Conservation (phyloP, 2,113 vertebrate genomes). For the Chunga burmeisteri region DNA sequence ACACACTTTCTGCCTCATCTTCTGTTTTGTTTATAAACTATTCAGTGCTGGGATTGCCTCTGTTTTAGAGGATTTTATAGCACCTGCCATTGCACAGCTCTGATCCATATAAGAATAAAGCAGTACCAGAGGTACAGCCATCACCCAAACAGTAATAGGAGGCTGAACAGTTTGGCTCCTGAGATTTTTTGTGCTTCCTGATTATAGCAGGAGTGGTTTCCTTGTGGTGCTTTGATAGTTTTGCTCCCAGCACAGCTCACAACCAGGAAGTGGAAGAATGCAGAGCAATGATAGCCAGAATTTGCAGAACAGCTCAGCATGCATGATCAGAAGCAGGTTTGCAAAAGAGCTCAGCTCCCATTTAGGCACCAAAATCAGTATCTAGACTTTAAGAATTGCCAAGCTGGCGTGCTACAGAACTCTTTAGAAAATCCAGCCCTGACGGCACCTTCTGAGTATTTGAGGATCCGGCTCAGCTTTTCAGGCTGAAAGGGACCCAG, state of each 20-base stretch:
- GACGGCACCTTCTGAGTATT: not conserved
- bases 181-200: conserved; percentile 59
- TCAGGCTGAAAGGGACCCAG: not conserved
- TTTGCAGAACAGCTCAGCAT: conserved; percentile 58
- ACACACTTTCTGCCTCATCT: conserved; percentile 35
- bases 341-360: conserved; percentile 49
- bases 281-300: conserved; percentile 37
- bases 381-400: not conserved
- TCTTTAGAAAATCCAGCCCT: not conserved
- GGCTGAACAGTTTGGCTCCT: conserved; percentile 30
- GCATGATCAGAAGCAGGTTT: not conserved
- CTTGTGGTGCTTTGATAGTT: conserved; percentile 61
- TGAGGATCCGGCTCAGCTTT: not conserved
- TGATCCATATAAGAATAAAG: not conserved
- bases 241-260: conserved; percentile 53
- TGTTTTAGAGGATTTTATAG: not conserved
- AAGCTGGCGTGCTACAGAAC: not conserved
- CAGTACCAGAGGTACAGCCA: not conserved
- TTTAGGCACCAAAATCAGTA: conserved; percentile 26
- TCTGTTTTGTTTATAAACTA: conserved; percentile 45
- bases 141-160: not conserved
- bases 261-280: conserved; percentile 60
- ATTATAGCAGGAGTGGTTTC: conserved; percentile 59
- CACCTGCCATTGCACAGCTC: not conserved
- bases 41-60: conserved; percentile 12